A percentile compares a stretch with the other conserved stretches of the same genome.
phyloP scores from a whole-genome alignment of 2,113 vertebrate species.

The Thalassarche chlororhynchos region DNA sequence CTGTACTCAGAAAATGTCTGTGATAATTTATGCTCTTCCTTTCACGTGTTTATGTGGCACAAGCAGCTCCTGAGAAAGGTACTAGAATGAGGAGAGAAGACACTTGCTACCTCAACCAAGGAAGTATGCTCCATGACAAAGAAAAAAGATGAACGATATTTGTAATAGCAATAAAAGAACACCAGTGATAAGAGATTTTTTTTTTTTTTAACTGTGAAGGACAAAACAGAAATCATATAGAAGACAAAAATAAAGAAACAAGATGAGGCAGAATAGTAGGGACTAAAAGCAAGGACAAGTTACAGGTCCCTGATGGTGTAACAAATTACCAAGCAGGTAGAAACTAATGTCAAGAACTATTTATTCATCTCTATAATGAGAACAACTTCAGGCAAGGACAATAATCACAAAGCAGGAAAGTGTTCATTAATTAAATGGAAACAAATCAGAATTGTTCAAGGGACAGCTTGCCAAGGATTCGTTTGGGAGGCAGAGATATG shows the following conservation, averaged over 20 bases:
- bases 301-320: neutral
- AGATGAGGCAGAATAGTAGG: neutral
- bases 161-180: neutral
- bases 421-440: conserved; percentile 53
- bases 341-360: conserved; percentile 9
- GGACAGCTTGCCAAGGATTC: conserved; percentile 20
- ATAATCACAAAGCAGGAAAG: conserved; percentile 33
- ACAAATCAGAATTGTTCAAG: neutral
- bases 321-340: conserved; percentile 22
- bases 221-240: neutral
- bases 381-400: conserved; percentile 53
- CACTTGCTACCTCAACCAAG: neutral
- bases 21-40: neutral
- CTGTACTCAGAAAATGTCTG: neutral
- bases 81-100: neutral
- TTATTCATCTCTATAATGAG: conserved; percentile 37
- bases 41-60: neutral
- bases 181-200: neutral
- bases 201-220: neutral
- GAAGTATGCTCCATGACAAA: neutral
- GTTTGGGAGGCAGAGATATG: conserved; percentile 24
- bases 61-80: neutral
- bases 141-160: neutral
- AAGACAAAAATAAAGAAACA: neutral
- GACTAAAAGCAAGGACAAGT: conserved; percentile 19